Conservation (phyloP, 2,888 invertebrate species). For the Melanotus villosus region DNA sequence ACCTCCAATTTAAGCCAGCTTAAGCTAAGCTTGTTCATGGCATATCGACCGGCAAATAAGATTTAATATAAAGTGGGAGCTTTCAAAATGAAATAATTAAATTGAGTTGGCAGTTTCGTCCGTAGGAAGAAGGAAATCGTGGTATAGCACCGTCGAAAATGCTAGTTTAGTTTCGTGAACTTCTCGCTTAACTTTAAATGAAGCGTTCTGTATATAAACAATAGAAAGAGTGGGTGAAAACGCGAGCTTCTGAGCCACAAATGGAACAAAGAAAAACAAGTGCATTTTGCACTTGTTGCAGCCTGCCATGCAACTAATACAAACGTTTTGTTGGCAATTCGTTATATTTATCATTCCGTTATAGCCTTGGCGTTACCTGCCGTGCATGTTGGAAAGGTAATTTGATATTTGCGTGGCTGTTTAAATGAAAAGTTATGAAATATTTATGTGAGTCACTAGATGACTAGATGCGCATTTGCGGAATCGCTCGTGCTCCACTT, state of each 20-base stretch:
- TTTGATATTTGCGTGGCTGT: constrained; percentile 25
- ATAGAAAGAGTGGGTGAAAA: constrained; percentile 8
- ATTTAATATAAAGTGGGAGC: no score
- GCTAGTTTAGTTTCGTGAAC: no score
- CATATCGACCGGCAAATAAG: no score
- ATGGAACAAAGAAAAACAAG: constrained; percentile 6
- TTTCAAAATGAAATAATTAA: no score
- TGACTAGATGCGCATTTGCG: constrained; percentile 20
- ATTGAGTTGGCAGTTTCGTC: no score
- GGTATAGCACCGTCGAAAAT: no score
- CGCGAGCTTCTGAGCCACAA: background rate
- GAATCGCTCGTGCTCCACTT: constrained; percentile 30
- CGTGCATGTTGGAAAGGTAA: constrained; percentile 20
- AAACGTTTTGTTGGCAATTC: constrained; percentile 9
- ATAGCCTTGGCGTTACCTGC: constrained; percentile 25
- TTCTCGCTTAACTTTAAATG: no score
- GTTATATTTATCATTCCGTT: constrained; percentile 24
- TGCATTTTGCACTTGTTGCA: constrained; percentile 17
- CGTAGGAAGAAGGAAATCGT: no score
- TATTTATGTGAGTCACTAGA: background rate
- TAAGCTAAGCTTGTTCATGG: no score
- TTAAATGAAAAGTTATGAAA: constrained; percentile 23
- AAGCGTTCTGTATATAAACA: no score
- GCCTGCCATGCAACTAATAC: background rate
- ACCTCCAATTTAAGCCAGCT: no score